These are phyloP conservation scores for Epinephelus fuscoguttatus DNA, from an alignment of 2,113 vertebrate genomes.

Conservation along the genomic window DNA sequence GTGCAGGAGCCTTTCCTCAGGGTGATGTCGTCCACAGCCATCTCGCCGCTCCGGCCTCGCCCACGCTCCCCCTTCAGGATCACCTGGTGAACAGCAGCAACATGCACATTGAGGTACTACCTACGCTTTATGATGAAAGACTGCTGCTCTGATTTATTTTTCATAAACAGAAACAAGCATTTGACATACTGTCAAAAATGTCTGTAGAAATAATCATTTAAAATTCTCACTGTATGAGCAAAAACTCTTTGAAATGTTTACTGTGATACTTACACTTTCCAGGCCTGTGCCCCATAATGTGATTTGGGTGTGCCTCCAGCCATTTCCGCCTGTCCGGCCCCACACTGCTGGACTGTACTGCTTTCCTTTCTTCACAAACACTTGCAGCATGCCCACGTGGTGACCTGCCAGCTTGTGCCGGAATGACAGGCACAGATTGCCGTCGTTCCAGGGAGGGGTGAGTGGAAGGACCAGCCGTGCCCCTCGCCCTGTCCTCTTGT, in stretches of 20 bases:
- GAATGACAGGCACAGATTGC: slow-evolving; percentile 93
- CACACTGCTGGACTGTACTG: slow-evolving; percentile 90
- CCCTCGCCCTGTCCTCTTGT: slow-evolving; percentile 83
- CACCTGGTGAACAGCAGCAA: slow-evolving; percentile 84
- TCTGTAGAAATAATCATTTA: background rate
- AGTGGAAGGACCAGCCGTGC: slow-evolving; percentile 91
- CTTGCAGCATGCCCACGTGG: slow-evolving; percentile 91
- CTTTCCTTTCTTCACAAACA: slow-evolving; percentile 89
- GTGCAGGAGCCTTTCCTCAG: slow-evolving; percentile 91
- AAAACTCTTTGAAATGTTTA: background rate
- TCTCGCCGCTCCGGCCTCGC: slow-evolving; percentile 88
- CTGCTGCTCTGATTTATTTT: slow-evolving; percentile 21
- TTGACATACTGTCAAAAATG: background rate
- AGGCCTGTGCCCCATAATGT: slow-evolving; percentile 87
- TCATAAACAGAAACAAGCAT: background rate
- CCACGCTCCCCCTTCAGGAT: slow-evolving; percentile 94
- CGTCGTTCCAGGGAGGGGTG: slow-evolving; percentile 78
- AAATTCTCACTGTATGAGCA: background rate
- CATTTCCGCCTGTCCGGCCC: slow-evolving; percentile 90
- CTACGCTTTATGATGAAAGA: background rate
- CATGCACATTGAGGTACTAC: background rate
- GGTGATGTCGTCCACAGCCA: slow-evolving; percentile 93
- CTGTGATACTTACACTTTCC: slow-evolving; percentile 89
- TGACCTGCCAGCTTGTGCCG: slow-evolving; percentile 90
- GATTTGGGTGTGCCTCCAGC: slow-evolving; percentile 93